Evolutionary conservation across 2,888 invertebrate genomes (phyloP).

Genomic region (Andrena chrysosceles): DNA sequence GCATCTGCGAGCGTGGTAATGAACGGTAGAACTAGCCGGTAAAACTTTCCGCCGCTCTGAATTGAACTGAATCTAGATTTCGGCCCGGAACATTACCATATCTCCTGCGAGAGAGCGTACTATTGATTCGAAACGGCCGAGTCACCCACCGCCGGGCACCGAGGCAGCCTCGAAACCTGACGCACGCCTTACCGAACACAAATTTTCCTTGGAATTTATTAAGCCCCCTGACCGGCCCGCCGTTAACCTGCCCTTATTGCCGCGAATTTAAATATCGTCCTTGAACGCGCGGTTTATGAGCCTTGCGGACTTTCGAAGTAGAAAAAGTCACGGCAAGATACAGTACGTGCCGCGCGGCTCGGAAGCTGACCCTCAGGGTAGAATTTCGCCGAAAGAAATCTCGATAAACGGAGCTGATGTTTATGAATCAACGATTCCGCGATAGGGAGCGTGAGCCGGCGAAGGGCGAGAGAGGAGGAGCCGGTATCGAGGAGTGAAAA

Average conservation of each 20-base stretch:
- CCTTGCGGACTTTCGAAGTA: not conserved
- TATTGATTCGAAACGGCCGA: conserved; percentile 61
- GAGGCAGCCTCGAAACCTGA: conserved; percentile 7
- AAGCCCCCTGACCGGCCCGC: conserved; percentile 23
- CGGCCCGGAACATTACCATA: conserved; percentile 62
- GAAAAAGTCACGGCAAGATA: not conserved
- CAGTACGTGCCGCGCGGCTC: too few relatives aligned
- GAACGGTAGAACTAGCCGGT: conserved; percentile 59
- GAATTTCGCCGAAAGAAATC: not conserved
- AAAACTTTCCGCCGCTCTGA: conserved; percentile 64
- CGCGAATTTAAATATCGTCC: conserved; percentile 45
- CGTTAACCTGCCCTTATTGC: conserved; percentile 33
- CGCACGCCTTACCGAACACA: conserved; percentile 12
- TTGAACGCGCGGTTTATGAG: conserved; percentile 21
- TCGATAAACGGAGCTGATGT: conserved; percentile 13
- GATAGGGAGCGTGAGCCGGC: not conserved
- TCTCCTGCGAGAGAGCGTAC: conserved; percentile 46
- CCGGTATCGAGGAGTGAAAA: conserved; percentile 28
- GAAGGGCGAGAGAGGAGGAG: conserved; percentile 17
- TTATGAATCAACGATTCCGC: conserved; percentile 36
- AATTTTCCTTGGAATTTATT: conserved; percentile 37
- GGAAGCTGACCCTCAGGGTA: too few relatives aligned
- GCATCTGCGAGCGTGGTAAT: conserved; percentile 64
- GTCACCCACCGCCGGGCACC: conserved; percentile 3
- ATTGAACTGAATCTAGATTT: conserved; percentile 65